Percentiles rank a stretch among this genome's conserved stretches.
phyloP scores from a whole-genome alignment of 2,113 vertebrate species.

The Scatophagus argus region DNA sequence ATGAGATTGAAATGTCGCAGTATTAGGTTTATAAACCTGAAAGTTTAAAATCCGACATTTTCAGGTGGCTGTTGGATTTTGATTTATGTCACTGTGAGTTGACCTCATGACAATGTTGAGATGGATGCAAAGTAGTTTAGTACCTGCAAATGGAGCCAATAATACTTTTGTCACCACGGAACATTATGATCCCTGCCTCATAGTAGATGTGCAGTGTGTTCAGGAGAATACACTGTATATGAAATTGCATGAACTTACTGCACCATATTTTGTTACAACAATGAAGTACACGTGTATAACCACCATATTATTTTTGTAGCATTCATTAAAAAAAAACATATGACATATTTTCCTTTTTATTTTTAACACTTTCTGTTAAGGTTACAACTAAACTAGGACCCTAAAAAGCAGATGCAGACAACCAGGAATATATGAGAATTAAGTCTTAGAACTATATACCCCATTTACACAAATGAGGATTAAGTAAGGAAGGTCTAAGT shows the following conservation, averaged over 20 bases:
- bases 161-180: neutral
- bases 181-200: neutral
- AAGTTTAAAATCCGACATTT: conserved; percentile 34
- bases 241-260: neutral
- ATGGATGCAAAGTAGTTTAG: neutral
- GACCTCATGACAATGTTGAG: conserved; percentile 10
- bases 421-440: too few species aligned
- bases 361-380: too few species aligned
- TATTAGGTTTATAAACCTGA: conserved; percentile 43
- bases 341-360: too few species aligned
- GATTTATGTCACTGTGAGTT: conserved; percentile 40
- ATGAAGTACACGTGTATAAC: neutral
- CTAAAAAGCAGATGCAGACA: too few species aligned
- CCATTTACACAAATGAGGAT: too few species aligned
- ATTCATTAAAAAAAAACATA: too few species aligned
- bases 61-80: conserved; percentile 15
- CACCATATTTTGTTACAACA: neutral
- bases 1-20: conserved; percentile 52
- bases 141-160: neutral
- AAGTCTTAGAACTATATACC: too few species aligned
- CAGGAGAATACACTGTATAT: neutral
- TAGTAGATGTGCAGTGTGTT: neutral
- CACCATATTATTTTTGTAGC: neutral
- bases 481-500: too few species aligned
- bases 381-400: too few species aligned